Evolutionary conservation across 2,888 invertebrate species (phyloP).

Genomic region (Tachina lurida): DNA sequence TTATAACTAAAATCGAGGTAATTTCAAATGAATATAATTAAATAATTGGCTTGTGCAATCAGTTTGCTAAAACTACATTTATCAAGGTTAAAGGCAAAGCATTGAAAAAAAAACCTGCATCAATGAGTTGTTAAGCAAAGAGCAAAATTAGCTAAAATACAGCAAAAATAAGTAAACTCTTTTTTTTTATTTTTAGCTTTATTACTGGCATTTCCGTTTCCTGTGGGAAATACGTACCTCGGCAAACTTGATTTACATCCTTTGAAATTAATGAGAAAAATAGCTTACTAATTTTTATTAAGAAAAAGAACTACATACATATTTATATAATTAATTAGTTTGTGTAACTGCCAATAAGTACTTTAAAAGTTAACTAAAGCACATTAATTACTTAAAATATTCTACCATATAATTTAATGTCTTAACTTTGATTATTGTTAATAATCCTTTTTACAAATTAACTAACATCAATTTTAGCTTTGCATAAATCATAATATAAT

Average conservation of each 20-base stretch:
- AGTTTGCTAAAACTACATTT: not conserved
- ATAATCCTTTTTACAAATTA: not conserved
- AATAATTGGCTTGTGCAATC: not conserved
- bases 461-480: conserved; percentile 9
- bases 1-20: conserved; percentile 25
- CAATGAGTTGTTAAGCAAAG: not conserved
- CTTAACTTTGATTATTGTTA: not conserved
- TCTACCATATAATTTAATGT: not conserved
- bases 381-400: too few species aligned
- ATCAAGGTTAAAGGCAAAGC: not conserved
- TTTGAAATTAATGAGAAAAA: too few species aligned
- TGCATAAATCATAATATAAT: conserved; percentile 42
- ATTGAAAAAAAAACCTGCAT: too few species aligned
- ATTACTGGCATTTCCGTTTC: too few species aligned
- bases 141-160: not conserved
- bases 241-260: too few species aligned
- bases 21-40: conserved; percentile 18
- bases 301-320: too few species aligned
- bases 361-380: not conserved
- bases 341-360: not conserved
- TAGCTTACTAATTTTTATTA: too few species aligned
- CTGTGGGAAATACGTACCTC: too few species aligned
- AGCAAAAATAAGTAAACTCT: not conserved
- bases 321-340: too few species aligned
- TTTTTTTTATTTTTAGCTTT: too few species aligned